These are phyloP conservation scores for Leptinotarsa juncta DNA, from an alignment of 2,888 invertebrate species.

Conservation along the genomic window DNA sequence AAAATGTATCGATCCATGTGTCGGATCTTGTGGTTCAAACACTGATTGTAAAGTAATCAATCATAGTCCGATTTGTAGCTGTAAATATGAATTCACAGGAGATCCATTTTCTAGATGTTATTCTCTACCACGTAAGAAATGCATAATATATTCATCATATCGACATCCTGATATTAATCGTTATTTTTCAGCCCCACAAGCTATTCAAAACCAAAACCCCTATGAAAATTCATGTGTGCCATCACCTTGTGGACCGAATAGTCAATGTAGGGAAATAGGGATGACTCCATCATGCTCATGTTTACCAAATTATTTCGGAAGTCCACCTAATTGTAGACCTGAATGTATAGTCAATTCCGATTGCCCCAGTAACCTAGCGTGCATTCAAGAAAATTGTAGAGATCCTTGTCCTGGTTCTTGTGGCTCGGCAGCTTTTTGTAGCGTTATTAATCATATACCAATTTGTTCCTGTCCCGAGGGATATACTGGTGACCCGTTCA, in stretches of 20 bases:
- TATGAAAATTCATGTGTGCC: conserved; percentile 68
- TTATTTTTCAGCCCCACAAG: conserved; percentile 46
- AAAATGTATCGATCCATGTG: conserved; percentile 79
- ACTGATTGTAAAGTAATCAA: conserved; percentile 78
- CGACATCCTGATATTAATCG: neutral
- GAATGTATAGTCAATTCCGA: conserved; percentile 70
- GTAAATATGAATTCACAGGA: conserved; percentile 70
- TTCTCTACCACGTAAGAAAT: conserved; percentile 61
- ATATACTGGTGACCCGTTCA: conserved; percentile 74
- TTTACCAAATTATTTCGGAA: conserved; percentile 66
- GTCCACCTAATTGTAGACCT: conserved; percentile 70
- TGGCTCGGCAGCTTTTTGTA: conserved; percentile 73
- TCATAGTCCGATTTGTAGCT: conserved; percentile 79
- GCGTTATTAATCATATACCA: conserved; percentile 75
- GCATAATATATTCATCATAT: conserved; percentile 21
- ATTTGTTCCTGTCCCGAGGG: conserved; percentile 75
- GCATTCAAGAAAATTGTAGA: conserved; percentile 70
- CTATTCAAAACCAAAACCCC: conserved; percentile 47
- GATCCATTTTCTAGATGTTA: conserved; percentile 66
- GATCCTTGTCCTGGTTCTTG: conserved; percentile 77
- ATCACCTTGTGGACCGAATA: conserved; percentile 72
- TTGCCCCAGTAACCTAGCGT: conserved; percentile 68
- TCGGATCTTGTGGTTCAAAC: conserved; percentile 77
- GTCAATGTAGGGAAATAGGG: conserved; percentile 68
- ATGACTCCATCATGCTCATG: conserved; percentile 70